Base-by-base conservation (phyloP, 1,140 invertebrate species). In the Watersipora subatra region DNA sequence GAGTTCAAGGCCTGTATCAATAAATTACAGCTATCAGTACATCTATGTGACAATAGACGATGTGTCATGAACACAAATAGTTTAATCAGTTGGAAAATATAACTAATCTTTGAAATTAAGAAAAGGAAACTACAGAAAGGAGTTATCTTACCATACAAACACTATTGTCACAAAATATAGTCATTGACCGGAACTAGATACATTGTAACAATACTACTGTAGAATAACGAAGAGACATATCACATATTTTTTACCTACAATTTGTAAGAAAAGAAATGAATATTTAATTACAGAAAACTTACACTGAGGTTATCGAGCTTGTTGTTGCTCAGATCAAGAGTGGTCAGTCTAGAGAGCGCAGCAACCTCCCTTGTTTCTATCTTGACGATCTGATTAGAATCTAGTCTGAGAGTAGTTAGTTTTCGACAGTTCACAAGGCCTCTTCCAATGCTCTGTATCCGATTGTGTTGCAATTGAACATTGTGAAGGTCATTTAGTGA, bases 391-490 rank as follows among this genome's bases (percentile, higher is more conserved):
- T 69, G 66, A 65, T 79, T 79, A 69, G 70, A 73, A 67, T 78
- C 75, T 2, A 79, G 67, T 34, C 76, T 66, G 55, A 79, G 64
- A 27, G 28, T 70, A 29, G 72, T 72, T 7, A 79, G 68, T 63
- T 76, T 79, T 62, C 71, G 75, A 62, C 73, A 67, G 20, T 62
- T 46, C 15, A 26, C 64, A 24, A 79, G 64, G 34, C 75, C 69
- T 66, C 73, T 75, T 28, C 74, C 75, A 62, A 78, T 67, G 25
- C 64, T 64, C 59, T 70, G 71, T 1, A 78, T 73, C 67, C 70
- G 70, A 62, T 78, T 78, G 64, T 77, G 74, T 61, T 78, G 76
- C 20, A 78, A 62, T 64, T 78, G 75, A 46, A 78, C 63, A 66
- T 67, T 70, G 58, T 70, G 67, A 7, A 78, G 64, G 24, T 77